phyloP scores from a whole-genome alignment of 2,888 invertebrate genomes.

The Lochmaea crataegi region DNA sequence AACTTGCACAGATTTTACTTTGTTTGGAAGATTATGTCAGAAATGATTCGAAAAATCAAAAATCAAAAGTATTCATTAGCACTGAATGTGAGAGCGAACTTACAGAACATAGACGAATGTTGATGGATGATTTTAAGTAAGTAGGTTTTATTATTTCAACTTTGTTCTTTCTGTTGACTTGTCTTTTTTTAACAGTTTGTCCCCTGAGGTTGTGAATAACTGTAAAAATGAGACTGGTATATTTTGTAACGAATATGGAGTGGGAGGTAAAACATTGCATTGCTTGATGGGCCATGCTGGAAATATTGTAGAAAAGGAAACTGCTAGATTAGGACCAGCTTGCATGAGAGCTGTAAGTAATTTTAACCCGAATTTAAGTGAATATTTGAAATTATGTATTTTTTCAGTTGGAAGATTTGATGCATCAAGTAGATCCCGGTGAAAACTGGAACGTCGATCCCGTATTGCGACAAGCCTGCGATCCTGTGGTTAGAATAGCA shows the following conservation, averaged over 20 bases:
- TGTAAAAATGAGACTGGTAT: constrained; percentile 87
- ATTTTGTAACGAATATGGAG: constrained; percentile 79
- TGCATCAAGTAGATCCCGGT: constrained; percentile 91
- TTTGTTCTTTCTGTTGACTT: not conserved
- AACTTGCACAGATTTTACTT: constrained; percentile 89
- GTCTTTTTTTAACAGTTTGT: constrained; percentile 66
- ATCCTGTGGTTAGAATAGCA: constrained; percentile 82
- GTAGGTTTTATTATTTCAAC: not conserved
- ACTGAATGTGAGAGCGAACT: constrained; percentile 89
- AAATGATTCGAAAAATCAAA: constrained; percentile 72
- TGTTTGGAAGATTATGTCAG: constrained; percentile 88
- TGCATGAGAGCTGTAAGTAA: constrained; percentile 79
- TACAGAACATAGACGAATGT: constrained; percentile 87
- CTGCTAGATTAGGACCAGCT: constrained; percentile 70
- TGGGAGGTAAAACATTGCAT: constrained; percentile 91
- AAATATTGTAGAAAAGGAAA: constrained; percentile 46
- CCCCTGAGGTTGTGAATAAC: constrained; percentile 90
- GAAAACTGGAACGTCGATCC: constrained; percentile 97
- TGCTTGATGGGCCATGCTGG: constrained; percentile 93
- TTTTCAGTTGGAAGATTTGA: constrained; percentile 77
- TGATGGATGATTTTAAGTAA: constrained; percentile 90
- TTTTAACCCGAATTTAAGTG: not conserved
- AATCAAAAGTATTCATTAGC: constrained; percentile 64
- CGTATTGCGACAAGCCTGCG: constrained; percentile 86
- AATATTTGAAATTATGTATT: constrained; percentile 13